Conservation (phyloP, 2,113 vertebrate species). For the Chamaetylas fuelleborni region DNA sequence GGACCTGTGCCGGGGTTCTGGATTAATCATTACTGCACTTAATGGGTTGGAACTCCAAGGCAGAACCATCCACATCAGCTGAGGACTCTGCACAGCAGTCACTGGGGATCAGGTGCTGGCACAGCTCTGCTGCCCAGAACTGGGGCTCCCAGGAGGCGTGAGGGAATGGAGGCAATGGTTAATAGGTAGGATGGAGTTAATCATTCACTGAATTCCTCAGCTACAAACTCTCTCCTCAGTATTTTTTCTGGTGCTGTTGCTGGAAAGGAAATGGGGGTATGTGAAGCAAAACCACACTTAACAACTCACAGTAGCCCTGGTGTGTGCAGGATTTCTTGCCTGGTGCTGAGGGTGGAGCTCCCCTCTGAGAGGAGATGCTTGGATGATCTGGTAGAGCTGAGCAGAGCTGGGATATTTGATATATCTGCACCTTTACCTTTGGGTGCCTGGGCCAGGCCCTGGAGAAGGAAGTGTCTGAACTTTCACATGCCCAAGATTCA, state of each 20-base stretch:
- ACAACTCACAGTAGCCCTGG: conserved; percentile 34
- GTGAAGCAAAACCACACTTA: conserved; percentile 31
- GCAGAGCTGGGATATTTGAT: not conserved
- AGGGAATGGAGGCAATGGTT: conserved; percentile 9
- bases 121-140: not conserved
- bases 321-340: conserved; percentile 23
- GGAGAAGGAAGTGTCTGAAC: not conserved
- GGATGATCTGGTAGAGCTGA: not conserved
- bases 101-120: conserved; percentile 38
- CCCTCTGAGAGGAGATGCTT: not conserved
- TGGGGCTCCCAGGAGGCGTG: not conserved
- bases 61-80: not conserved
- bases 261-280: conserved; percentile 43
- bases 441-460: not conserved
- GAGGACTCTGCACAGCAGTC: not conserved
- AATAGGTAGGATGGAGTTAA: conserved; percentile 53
- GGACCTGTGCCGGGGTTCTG: not conserved
- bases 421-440: not conserved
- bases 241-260: not conserved
- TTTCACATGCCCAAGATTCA: not conserved
- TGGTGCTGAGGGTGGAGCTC: conserved; percentile 30
- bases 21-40: conserved; percentile 52
- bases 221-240: not conserved
- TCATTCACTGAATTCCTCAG: conserved; percentile 49
- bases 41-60: not conserved